Base-by-base conservation (phyloP, 2,113 vertebrate species). In the Cyrtonyx montezumae region DNA sequence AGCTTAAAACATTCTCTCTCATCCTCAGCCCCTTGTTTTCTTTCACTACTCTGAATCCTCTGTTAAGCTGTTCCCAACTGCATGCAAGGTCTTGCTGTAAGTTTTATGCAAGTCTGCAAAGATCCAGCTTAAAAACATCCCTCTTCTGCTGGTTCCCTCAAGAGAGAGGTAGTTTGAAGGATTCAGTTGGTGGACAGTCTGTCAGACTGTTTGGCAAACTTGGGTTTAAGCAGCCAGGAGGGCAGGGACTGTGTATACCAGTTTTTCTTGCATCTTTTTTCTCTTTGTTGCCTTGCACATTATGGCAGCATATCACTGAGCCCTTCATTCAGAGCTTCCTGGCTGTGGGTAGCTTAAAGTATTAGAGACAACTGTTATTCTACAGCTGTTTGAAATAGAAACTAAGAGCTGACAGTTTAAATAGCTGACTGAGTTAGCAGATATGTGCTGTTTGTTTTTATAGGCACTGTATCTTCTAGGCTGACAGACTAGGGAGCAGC, bases 371-470 rank as follows among this genome's bases (percentile, higher is more conserved):
- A 75, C 70, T 93, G 73, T 75, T 95, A 20, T 46, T 71, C 65
- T 90, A 21, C 28, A 87, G 93, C 83, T 94, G 51, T 89, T 94
- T 89, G 75, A 92, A 95, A 71, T 76, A 91, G 61, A 68, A 92
- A 80, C 58, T 86, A 63, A 81, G 45, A 82, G 58, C 37, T 94
- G 94, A 67, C 77, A 63, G 91, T 45, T 84, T 49, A 80, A 84
- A 73, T 77, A 61, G 40, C 67, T 88, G 51, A 75, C 68, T 71
- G 92, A 87, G 61, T 87, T 85, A 55, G 82, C 78, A 87, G n/a
- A 11, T 77, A 82, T 23, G 21, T 51, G 43, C 84, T 53, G n/a
- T 8, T 83, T 66, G 53, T 58, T 84, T 88, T 86, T 86, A 32
- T 79, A 92, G 32, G 46, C 9, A 30, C 49, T 83, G 7, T 58